Percentiles rank a stretch among this genome's conserved stretches.
Evolutionary conservation across 2,797 vertebrate genomes (phyloP).

Genomic region (Oreortyx pictus): DNA sequence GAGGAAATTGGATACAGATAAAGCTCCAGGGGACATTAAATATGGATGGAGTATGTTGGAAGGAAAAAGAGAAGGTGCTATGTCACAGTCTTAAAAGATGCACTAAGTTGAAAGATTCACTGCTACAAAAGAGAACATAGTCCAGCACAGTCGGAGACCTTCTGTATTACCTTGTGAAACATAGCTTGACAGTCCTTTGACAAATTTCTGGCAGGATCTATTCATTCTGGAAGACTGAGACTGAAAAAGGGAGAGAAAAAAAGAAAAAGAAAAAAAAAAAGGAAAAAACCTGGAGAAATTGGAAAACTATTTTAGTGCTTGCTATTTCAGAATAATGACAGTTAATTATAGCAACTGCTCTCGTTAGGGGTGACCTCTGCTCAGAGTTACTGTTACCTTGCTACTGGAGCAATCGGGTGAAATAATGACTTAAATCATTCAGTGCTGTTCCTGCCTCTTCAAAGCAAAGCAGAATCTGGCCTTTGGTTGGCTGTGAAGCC

Average conservation of each 20-base stretch:
- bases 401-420: not conserved
- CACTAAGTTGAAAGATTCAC: not conserved
- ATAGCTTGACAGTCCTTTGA: not conserved
- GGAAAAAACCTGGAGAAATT: not conserved
- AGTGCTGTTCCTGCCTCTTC: fast-evolving
- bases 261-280: not conserved
- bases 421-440: constrained; percentile 15
- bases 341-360: constrained; percentile 50
- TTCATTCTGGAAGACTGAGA: not conserved
- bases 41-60: not conserved
- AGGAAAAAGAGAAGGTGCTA: not conserved
- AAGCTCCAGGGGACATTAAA: not conserved
- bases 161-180: not conserved
- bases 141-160: not conserved
- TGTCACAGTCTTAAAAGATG: not conserved
- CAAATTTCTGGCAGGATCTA: not conserved
- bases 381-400: not conserved
- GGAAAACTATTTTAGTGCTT: not conserved
- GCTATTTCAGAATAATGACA: constrained; percentile 33
- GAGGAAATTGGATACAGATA: constrained; percentile 13
- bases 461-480: not conserved
- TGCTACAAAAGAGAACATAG: not conserved
- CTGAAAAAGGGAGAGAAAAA: not conserved
- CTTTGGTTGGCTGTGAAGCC: not conserved
- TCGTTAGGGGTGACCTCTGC: not conserved